Evolutionary conservation across 1,140 invertebrate species (phyloP).

Genomic region (Procambarus clarkii): DNA sequence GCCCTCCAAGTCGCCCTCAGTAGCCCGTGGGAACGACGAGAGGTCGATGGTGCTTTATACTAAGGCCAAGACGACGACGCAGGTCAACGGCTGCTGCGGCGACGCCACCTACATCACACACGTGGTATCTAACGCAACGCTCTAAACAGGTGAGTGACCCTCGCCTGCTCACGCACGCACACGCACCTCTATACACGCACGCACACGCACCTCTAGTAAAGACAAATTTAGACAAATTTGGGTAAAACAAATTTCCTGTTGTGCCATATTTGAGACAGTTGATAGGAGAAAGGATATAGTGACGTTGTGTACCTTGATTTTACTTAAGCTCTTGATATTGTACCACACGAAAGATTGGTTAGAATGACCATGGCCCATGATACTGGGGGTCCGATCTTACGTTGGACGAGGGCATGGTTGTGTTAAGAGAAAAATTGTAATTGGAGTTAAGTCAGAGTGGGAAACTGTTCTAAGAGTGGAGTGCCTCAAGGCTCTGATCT

Average conservation of each 20-base stretch:
- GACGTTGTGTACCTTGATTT: too few relatives aligned
- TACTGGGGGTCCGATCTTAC: too few relatives aligned
- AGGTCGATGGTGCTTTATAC: conserved; percentile 58
- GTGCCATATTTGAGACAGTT: too few relatives aligned
- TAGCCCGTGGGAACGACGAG: neutral
- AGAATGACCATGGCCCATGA: too few relatives aligned
- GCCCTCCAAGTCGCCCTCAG: neutral
- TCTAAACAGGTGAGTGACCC: conserved; percentile 4
- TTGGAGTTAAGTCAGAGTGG: too few relatives aligned
- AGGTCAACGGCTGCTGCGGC: conserved; percentile 25
- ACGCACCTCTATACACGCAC: neutral
- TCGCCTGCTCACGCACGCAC: neutral
- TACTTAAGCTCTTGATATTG: too few relatives aligned
- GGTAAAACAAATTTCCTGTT: neutral
- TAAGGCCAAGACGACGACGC: conserved; percentile 22
- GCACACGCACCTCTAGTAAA: neutral
- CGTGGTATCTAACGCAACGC: conserved; percentile 48
- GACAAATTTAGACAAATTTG: neutral
- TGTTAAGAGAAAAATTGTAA: too few relatives aligned
- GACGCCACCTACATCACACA: conserved; percentile 54
- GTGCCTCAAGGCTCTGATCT: too few relatives aligned
- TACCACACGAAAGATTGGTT: too few relatives aligned
- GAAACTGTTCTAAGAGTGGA: too few relatives aligned
- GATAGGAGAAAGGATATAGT: too few relatives aligned
- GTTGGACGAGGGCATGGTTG: too few relatives aligned